Evolutionary conservation across 2,888 invertebrate species (phyloP).

Genomic region (Chalcis sispes): DNA sequence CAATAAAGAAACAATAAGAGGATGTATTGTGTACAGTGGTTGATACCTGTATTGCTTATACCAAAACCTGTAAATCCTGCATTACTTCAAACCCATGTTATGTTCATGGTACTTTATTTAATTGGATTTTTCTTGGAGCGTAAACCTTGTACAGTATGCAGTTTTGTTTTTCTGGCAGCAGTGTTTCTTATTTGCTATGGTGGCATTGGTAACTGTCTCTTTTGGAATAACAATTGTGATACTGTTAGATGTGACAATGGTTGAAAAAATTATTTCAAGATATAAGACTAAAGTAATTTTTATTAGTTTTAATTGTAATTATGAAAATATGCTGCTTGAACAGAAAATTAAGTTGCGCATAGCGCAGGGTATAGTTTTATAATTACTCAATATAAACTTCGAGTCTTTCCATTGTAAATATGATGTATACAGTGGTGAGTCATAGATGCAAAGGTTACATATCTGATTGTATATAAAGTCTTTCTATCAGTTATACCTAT

Average conservation of each 20-base stretch:
- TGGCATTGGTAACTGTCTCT: slow-evolving; percentile 95
- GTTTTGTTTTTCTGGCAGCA: slow-evolving; percentile 94
- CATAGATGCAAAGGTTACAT: slow-evolving; percentile 47
- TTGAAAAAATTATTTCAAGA: slow-evolving; percentile 59
- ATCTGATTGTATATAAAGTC: slow-evolving; percentile 55
- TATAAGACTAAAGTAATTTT: slow-evolving; percentile 49
- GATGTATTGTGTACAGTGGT: slow-evolving; percentile 98
- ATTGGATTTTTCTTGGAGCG: slow-evolving; percentile 97
- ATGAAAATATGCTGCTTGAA: slow-evolving; percentile 40
- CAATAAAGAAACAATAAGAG: slow-evolving; percentile 54
- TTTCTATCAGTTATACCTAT: slow-evolving; percentile 45
- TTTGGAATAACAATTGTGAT: slow-evolving; percentile 91
- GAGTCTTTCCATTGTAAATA: slow-evolving; percentile 57
- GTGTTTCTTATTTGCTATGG: slow-evolving; percentile 97
- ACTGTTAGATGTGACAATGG: slow-evolving; percentile 70
- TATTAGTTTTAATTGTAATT: slow-evolving; percentile 49
- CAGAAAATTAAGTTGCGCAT: slow-evolving; percentile 28
- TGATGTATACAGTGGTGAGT: slow-evolving; percentile 52
- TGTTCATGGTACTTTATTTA: slow-evolving; percentile 97
- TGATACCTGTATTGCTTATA: slow-evolving; percentile 96
- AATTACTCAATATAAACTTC: slow-evolving; percentile 41
- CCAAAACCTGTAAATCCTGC: slow-evolving; percentile 99
- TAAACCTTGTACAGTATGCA: slow-evolving; percentile 98
- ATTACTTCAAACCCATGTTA: slow-evolving; percentile 95
- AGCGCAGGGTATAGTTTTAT: slow-evolving; percentile 51